phyloP scores from a whole-genome alignment of 2,113 vertebrate species.

The Haemorhous mexicanus region DNA sequence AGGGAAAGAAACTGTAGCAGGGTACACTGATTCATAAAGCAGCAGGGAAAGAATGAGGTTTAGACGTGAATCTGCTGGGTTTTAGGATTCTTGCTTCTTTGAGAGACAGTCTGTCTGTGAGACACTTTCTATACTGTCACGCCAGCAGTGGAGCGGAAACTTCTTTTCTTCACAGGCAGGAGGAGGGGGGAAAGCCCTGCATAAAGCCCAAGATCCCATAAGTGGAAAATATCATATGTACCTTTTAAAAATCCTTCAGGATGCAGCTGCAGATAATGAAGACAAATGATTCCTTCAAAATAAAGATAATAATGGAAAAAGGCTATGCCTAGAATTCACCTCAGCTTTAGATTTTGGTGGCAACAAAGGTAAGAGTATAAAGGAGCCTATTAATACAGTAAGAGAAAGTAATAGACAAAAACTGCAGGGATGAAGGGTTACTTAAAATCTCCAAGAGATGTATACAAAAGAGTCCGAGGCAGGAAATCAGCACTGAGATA shows the following conservation, averaged over 20 bases:
- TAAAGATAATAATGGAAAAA: not conserved
- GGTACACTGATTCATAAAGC: not conserved
- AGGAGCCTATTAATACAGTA: not conserved
- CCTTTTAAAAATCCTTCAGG: constrained; percentile 14
- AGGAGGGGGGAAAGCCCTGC: not conserved
- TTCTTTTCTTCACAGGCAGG: not conserved
- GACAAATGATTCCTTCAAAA: constrained; percentile 28
- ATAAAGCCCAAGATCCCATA: not conserved
- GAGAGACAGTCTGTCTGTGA: not conserved
- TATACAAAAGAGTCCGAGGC: not conserved
- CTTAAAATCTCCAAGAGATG: not conserved
- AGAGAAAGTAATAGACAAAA: not conserved
- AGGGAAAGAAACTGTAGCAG: not conserved
- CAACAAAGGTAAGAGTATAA: not conserved
- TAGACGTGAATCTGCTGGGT: not conserved
- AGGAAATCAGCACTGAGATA: not conserved
- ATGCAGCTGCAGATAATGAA: constrained; percentile 43
- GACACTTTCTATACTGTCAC: not conserved
- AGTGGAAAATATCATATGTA: not conserved
- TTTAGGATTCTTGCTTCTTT: not conserved
- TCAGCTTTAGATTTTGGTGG: not conserved
- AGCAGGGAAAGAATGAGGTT: not conserved
- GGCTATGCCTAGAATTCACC: not conserved
- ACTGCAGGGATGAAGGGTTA: not conserved
- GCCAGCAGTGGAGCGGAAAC: not conserved